Conservation (phyloP, 2,888 invertebrate genomes). For the Chloromyia formosa region DNA sequence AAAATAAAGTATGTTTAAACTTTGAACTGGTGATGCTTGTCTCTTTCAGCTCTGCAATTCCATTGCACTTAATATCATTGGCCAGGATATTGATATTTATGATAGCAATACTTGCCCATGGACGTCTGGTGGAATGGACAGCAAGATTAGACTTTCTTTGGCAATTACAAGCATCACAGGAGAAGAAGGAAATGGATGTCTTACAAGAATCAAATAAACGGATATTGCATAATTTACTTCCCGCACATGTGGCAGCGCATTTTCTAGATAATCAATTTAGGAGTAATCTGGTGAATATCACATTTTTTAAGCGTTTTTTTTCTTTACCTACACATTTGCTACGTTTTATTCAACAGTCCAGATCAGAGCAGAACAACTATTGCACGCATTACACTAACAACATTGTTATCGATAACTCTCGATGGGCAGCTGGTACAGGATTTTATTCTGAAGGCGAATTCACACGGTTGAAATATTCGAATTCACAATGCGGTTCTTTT, state of each 20-base stretch:
- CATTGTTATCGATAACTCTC: too few relatives aligned
- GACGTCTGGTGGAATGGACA: constrained; percentile 88
- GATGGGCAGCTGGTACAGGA: too few relatives aligned
- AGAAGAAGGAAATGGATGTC: constrained; percentile 93
- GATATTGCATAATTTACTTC: constrained; percentile 88
- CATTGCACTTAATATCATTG: constrained; percentile 80
- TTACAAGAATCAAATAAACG: constrained; percentile 88
- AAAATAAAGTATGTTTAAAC: background rate
- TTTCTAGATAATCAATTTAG: constrained; percentile 90
- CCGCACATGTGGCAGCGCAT: constrained; percentile 91
- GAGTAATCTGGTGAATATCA: constrained; percentile 80
- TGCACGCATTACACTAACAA: too few relatives aligned
- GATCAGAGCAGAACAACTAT: too few relatives aligned
- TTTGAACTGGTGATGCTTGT: background rate
- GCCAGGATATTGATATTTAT: constrained; percentile 85
- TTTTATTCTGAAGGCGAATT: too few relatives aligned
- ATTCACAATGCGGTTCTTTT: too few relatives aligned
- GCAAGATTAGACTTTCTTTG: constrained; percentile 83
- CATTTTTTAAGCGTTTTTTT: constrained; percentile 7
- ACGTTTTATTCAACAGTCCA: too few relatives aligned
- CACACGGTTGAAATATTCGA: too few relatives aligned
- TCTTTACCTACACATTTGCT: constrained; percentile 1
- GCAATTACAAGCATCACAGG: constrained; percentile 88
- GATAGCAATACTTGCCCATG: constrained; percentile 84
- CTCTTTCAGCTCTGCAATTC: constrained; percentile 70